Conservation (phyloP, 2,888 invertebrate species). For the Koerneria pararmatus region DNA sequence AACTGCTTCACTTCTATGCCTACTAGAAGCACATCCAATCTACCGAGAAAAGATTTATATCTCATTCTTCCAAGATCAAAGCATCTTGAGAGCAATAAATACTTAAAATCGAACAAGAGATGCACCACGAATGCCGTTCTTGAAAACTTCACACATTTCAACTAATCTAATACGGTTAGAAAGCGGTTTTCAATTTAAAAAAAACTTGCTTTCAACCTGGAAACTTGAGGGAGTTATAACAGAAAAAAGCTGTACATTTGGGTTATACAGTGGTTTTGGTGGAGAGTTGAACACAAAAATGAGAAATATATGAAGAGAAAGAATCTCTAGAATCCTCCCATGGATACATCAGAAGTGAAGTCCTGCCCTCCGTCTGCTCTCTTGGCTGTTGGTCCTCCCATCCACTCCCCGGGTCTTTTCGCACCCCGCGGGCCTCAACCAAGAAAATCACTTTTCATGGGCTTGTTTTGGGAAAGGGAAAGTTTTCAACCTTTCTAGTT, state of each 20-base stretch:
- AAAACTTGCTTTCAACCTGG: neutral
- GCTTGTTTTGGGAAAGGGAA: too few relatives aligned
- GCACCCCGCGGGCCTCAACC: slow-evolving; percentile 34
- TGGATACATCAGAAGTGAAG: slow-evolving; percentile 48
- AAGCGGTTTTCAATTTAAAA: neutral
- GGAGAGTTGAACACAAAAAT: neutral
- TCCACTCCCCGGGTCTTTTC: slow-evolving; percentile 49
- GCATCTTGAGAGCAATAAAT: neutral
- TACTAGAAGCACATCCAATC: too few relatives aligned
- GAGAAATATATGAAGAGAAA: neutral
- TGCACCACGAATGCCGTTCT: neutral
- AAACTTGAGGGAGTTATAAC: neutral
- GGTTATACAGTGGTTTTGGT: neutral
- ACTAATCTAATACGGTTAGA: neutral
- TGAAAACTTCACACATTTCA: neutral
- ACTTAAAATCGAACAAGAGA: neutral
- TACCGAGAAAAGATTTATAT: too few relatives aligned
- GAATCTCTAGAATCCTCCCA: slow-evolving; percentile 38
- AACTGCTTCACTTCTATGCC: too few relatives aligned
- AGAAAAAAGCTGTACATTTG: too few relatives aligned
- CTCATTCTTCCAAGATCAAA: too few relatives aligned
- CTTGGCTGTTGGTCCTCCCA: slow-evolving; percentile 53
- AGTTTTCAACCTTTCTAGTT: too few relatives aligned
- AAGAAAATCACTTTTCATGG: too few relatives aligned
- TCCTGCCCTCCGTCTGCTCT: slow-evolving; percentile 48